phyloP scores from a whole-genome alignment of 2,888 invertebrate species.

The Melitaea athalia region DNA sequence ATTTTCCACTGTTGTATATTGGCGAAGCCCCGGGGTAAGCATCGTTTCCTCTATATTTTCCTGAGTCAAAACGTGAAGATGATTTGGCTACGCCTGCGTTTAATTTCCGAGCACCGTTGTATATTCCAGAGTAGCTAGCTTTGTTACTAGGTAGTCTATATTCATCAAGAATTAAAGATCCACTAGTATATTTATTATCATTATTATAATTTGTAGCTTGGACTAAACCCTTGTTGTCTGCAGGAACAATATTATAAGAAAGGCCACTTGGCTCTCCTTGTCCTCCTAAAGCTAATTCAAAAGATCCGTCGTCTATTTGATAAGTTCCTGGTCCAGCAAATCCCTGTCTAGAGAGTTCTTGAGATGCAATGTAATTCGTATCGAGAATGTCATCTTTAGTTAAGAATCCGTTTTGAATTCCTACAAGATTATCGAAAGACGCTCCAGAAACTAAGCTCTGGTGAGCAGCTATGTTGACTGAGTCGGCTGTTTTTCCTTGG shows the following conservation, averaged over 20 bases:
- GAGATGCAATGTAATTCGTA: conserved; percentile 69
- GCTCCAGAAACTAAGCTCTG: conserved; percentile 76
- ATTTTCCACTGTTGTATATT: conserved; percentile 36
- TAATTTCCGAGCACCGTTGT: conserved; percentile 18
- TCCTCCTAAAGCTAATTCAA: conserved; percentile 33
- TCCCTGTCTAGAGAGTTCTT: conserved; percentile 55
- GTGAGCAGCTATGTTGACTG: conserved; percentile 75
- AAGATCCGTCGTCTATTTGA: conserved; percentile 33
- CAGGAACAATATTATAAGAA: conserved; percentile 42
- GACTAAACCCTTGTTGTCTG: conserved; percentile 55
- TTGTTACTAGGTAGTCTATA: conserved; percentile 52
- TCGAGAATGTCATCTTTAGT: conserved; percentile 61
- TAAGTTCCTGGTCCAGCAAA: conserved; percentile 39
- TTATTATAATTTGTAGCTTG: conserved; percentile 61
- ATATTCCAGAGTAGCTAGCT: conserved; percentile 23
- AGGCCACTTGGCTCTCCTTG: conserved; percentile 42
- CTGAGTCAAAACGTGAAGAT: conserved; percentile 22
- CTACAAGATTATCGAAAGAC: conserved; percentile 69
- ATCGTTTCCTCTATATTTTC: conserved; percentile 35
- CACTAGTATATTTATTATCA: conserved; percentile 64
- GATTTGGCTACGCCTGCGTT: conserved; percentile 6
- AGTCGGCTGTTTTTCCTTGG: conserved; percentile 73
- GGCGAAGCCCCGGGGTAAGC: conserved; percentile 33
- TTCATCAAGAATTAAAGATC: conserved; percentile 72
- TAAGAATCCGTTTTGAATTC: conserved; percentile 70